Percentiles rank a stretch among this genome's conserved stretches.
Conservation (phyloP, 2,113 vertebrate genomes). For the Lycocorax pyrrhopterus region DNA sequence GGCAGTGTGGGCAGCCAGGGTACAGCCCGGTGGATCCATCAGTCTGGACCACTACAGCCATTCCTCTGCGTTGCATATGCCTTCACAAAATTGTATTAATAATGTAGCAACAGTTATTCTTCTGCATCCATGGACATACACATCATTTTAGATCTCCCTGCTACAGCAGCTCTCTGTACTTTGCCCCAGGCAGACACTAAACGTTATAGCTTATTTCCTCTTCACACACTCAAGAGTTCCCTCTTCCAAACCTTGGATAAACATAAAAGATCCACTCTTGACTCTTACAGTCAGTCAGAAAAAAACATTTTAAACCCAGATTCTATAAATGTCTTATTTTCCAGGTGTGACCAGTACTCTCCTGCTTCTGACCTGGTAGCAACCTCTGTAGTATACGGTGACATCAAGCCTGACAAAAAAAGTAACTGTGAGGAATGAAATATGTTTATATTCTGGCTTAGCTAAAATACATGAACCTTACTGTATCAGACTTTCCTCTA, state of each 20-base stretch:
- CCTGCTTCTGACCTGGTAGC: background rate
- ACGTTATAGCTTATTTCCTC: background rate
- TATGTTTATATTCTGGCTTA: background rate
- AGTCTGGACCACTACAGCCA: background rate
- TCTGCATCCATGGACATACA: background rate
- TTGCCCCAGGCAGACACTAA: background rate
- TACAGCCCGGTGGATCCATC: fast-evolving
- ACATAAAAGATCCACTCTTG: background rate
- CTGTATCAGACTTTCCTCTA: background rate
- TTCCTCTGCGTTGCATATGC: background rate
- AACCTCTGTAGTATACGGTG: fast-evolving
- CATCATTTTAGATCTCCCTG: background rate
- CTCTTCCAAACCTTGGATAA: background rate
- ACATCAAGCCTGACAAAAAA: background rate
- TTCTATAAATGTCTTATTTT: background rate
- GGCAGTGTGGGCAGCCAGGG: fast-evolving
- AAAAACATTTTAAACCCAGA: background rate
- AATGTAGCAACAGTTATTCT: background rate
- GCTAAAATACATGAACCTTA: background rate
- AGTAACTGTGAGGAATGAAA: background rate
- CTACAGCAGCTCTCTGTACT: background rate
- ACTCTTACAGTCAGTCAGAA: background rate
- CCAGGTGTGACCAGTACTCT: background rate
- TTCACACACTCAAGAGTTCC: background rate
- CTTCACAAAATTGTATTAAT: background rate